Evolutionary conservation across 2,888 invertebrate genomes (phyloP).

Genomic region (Teleiodes luculella): DNA sequence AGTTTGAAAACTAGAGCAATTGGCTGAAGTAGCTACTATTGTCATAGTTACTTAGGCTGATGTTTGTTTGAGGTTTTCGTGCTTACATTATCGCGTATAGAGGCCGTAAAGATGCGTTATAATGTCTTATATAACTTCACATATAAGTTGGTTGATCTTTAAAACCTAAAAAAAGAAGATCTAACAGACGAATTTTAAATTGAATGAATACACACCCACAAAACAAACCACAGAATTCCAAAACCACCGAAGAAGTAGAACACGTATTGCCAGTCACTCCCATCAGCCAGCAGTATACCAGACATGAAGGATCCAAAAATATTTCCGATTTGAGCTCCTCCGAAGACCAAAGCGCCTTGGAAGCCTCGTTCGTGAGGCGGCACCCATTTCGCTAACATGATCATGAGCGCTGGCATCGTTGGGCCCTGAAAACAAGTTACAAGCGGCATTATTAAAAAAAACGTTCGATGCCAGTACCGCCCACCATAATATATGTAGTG

Average conservation of each 20-base stretch:
- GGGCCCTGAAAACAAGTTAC: conserved; percentile 76
- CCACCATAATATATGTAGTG: no score
- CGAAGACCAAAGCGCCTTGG: conserved; percentile 79
- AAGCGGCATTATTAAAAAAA: background rate
- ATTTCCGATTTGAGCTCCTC: conserved; percentile 78
- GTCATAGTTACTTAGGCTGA: no score
- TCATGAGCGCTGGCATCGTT: conserved; percentile 84
- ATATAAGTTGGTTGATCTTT: no score
- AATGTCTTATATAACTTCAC: no score
- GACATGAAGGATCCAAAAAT: conserved; percentile 76
- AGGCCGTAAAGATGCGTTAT: no score
- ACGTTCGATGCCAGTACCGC: no score
- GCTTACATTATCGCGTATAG: no score
- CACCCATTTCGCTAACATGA: conserved; percentile 80
- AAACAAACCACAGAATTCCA: conserved; percentile 74
- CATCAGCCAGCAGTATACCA: conserved; percentile 66
- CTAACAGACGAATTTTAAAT: no score
- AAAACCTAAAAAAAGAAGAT: no score
- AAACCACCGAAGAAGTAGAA: conserved; percentile 80
- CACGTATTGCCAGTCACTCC: conserved; percentile 76
- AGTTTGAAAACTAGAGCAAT: no score
- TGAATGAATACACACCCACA: conserved; percentile 62
- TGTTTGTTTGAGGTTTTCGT: no score
- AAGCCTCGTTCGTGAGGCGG: conserved; percentile 78
- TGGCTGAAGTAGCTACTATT: no score